These are phyloP conservation scores for Rhagium mordax DNA, from an alignment of 2,888 invertebrate genomes.

Conservation along the genomic window DNA sequence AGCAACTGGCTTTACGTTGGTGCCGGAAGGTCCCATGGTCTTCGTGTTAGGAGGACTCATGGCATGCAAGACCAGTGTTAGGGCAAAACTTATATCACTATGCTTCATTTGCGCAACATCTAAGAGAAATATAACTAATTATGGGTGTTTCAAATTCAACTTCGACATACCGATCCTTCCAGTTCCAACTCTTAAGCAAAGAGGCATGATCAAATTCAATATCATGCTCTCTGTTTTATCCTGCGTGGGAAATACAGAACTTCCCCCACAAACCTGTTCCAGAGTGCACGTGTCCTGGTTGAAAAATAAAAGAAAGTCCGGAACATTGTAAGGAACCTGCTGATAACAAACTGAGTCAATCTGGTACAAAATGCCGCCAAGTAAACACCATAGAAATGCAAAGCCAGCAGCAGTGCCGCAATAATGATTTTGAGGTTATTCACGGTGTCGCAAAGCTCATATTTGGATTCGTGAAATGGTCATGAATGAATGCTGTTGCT, in stretches of 20 bases:
- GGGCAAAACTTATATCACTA: slow-evolving; percentile 90
- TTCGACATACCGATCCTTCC: slow-evolving; percentile 87
- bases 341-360: slow-evolving; percentile 13
- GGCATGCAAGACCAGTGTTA: slow-evolving; percentile 91
- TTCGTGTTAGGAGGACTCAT: slow-evolving; percentile 86
- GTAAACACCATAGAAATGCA: not conserved
- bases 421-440: not conserved
- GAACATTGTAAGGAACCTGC: slow-evolving; percentile 40
- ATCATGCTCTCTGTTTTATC: slow-evolving; percentile 97
- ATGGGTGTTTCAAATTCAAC: not conserved
- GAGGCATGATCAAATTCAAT: slow-evolving; percentile 95
- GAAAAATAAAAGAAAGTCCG: slow-evolving; percentile 39
- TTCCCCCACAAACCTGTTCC: slow-evolving; percentile 96
- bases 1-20: slow-evolving; percentile 78
- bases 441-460: not conserved
- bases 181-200: slow-evolving; percentile 95
- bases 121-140: slow-evolving; percentile 65
- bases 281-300: slow-evolving; percentile 86
- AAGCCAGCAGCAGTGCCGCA: slow-evolving; percentile 3
- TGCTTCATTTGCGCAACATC: slow-evolving; percentile 92
- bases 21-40: slow-evolving; percentile 77
- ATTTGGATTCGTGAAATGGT: not conserved
- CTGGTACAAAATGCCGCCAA: slow-evolving; percentile 53
- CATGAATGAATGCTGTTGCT: too few relatives aligned
- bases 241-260: slow-evolving; percentile 88